Conservation (phyloP, 2,888 invertebrate genomes). For the Cyclophora punctaria region DNA sequence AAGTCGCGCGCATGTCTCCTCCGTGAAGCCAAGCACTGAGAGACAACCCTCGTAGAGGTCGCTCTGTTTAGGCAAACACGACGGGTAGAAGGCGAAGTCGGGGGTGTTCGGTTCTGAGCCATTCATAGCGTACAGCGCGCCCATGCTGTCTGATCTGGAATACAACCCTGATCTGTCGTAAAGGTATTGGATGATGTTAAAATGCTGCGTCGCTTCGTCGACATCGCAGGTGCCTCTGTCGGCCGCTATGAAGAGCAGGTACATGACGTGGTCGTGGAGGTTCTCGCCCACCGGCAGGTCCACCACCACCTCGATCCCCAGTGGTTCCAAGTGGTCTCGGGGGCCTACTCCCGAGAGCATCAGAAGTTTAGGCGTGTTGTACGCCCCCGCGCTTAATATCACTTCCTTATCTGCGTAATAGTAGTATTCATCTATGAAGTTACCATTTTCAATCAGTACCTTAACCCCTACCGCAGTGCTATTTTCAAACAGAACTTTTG, state of each 20-base stretch:
- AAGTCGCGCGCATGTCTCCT: conserved; percentile 36
- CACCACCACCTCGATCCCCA: conserved; percentile 33
- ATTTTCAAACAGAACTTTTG: conserved; percentile 41
- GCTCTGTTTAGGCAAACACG: conserved; percentile 31
- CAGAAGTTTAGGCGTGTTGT: conserved; percentile 52
- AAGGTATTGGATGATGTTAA: conserved; percentile 45
- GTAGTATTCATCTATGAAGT: conserved; percentile 12
- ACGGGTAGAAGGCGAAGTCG: conserved; percentile 52
- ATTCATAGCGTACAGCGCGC: conserved; percentile 36
- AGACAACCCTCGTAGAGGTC: conserved; percentile 32
- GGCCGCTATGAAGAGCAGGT: conserved; percentile 38
- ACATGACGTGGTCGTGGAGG: conserved; percentile 55
- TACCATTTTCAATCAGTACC: conserved; percentile 23
- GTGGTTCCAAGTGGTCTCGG: conserved; percentile 30
- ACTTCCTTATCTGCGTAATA: conserved; percentile 46
- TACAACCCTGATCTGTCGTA: conserved; percentile 40
- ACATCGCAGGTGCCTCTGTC: conserved; percentile 42
- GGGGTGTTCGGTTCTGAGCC: conserved; percentile 30
- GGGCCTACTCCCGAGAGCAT: conserved; percentile 56
- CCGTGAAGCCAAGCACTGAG: conserved; percentile 32
- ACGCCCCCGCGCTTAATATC: conserved; percentile 51
- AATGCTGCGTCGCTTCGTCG: conserved; percentile 19
- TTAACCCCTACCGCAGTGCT: conserved; percentile 37
- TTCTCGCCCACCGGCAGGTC: conserved; percentile 55
- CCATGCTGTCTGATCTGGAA: conserved; percentile 41